A percentile compares a stretch with the other conserved stretches of the same genome.
Conservation (phyloP, 2,797 vertebrate species). For the Sciurus vulgaris region DNA sequence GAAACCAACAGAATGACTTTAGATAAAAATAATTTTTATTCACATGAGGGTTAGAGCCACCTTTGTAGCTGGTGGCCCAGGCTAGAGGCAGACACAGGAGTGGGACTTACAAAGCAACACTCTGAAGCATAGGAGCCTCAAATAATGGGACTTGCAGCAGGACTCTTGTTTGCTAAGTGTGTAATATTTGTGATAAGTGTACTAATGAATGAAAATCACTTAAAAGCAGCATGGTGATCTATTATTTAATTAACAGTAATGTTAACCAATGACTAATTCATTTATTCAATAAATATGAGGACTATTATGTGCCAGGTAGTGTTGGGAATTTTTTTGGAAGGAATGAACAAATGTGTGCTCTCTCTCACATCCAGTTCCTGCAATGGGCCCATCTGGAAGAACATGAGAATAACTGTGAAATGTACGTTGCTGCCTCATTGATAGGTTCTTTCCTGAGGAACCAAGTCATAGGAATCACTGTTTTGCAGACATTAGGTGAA, state of each 20-base stretch:
- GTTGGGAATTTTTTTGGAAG: background rate
- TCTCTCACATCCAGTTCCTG: background rate
- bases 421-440: background rate
- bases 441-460: background rate
- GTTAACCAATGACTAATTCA: background rate
- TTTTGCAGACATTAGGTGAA: background rate
- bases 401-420: background rate
- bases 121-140: background rate
- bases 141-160: background rate
- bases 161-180: background rate
- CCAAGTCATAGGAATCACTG: background rate
- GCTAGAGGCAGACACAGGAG: background rate
- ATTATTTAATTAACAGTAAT: background rate
- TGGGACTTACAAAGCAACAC: background rate
- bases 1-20: background rate
- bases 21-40: background rate
- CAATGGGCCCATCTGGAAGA: background rate
- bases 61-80: background rate
- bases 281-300: background rate
- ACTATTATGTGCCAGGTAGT: background rate
- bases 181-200: background rate
- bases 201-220: background rate
- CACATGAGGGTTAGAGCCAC: background rate
- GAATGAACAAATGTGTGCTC: background rate
- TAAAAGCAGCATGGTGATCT: background rate